Evolutionary conservation across 1,140 invertebrate species (phyloP), one percentile per base, ranked within the genome.

Genomic region (Zaprionus lachaisei): DNA sequence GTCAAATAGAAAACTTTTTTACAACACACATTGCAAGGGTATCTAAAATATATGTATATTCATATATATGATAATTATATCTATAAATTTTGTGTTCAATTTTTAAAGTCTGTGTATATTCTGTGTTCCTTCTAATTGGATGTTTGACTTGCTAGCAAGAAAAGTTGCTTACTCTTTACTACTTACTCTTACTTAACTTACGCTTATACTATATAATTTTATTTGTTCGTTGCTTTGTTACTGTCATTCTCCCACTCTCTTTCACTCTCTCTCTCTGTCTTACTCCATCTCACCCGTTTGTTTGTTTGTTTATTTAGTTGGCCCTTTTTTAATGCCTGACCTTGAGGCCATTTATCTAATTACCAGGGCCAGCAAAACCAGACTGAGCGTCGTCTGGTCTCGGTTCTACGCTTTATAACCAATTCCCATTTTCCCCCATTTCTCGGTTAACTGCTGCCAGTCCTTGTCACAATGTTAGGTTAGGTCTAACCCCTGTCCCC

Each of bases 311-410:
- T 74, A 74, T 80, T 83, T 66, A 75, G 61, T 83, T 75, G 55
- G 61, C 61, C 56, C 61, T 61, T 83, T 81, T 89, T 89, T 89
- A 89, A 80, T 89, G 75, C 47, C 64, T 83, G 85, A 89, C 84
- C 84, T 89, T 89, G 84, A 80, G 80, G 81, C 85, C 84, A 89
- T 85, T 89, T 89, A 89, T 78, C 84, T 90, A 89, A 89, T 89
- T 89, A 84, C 81, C 85, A 75, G 64, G 78, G 78, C 67, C 56
- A 67, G 58, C 55, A 69, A 68, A 37, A 70, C 68, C 85, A 90
- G 84, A 87, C 83, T 64, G 34, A 75, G 61, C 65, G 83, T 63
- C 63, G 69, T 72, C 63, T 58, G 34, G 51, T 55, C 70, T 62
- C 56, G 64, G 22, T 28, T 55, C 4, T 20, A 55, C 41, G 24